These are phyloP conservation scores for Mobula birostris DNA, from an alignment of 2,113 vertebrate species.

Conservation along the genomic window DNA sequence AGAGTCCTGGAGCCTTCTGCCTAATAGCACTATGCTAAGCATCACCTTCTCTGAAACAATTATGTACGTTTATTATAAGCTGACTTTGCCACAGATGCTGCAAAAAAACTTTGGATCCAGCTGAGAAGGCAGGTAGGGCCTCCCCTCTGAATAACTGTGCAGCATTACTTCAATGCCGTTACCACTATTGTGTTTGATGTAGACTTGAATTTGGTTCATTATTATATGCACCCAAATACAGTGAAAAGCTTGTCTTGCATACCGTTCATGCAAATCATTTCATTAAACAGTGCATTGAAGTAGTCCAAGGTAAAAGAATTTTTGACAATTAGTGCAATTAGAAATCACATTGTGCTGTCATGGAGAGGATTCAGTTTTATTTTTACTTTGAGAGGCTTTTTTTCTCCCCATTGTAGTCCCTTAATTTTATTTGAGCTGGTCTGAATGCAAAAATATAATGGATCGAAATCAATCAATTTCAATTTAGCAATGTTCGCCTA, in stretches of 20 bases:
- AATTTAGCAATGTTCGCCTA: constrained; percentile 11
- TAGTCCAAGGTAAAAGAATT: too few relatives aligned
- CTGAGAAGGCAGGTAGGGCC: background rate
- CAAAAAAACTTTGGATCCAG: too few relatives aligned
- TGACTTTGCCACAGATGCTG: too few relatives aligned
- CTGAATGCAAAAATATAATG: constrained; percentile 24
- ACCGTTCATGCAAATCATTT: too few relatives aligned
- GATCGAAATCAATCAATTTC: background rate
- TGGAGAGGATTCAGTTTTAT: background rate
- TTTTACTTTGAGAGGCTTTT: background rate
- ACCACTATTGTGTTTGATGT: background rate
- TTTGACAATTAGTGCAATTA: background rate
- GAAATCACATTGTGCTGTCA: background rate
- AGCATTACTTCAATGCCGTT: background rate
- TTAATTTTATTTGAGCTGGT: constrained; percentile 12
- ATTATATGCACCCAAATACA: too few relatives aligned
- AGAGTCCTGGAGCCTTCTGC: too few relatives aligned
- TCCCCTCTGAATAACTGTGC: background rate
- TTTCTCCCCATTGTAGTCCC: background rate
- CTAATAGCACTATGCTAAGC: too few relatives aligned
- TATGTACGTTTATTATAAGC: too few relatives aligned
- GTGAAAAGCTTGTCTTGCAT: too few relatives aligned
- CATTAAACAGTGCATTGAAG: too few relatives aligned
- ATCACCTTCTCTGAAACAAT: too few relatives aligned
- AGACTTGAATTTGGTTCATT: too few relatives aligned